Evolutionary conservation across 1,140 invertebrate genomes (phyloP).

Genomic region (Procambarus virginalis): DNA sequence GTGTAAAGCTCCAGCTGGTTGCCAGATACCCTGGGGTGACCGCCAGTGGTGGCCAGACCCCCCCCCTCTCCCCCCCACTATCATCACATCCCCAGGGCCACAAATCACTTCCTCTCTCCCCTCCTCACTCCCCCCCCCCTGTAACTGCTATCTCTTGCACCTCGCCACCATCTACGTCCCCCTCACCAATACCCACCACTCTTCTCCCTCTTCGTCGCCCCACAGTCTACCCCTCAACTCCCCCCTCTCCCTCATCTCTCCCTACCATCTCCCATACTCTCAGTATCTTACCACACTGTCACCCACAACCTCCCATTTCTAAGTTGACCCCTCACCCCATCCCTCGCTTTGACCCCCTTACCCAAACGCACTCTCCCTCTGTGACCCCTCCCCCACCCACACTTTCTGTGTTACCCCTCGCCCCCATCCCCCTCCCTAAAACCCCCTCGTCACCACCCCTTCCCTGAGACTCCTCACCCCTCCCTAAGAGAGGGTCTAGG

Average conservation of each 20-base stretch:
- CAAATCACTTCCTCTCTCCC: too few species aligned
- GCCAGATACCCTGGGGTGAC: too few species aligned
- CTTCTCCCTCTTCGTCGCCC: neutral
- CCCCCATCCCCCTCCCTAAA: neutral
- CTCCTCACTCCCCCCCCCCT: too few species aligned
- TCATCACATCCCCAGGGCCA: too few species aligned
- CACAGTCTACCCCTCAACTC: neutral
- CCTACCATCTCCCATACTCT: neutral
- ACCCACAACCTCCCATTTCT: neutral
- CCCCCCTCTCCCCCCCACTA: too few species aligned
- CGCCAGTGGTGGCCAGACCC: too few species aligned
- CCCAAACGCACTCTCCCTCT: neutral
- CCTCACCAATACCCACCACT: too few species aligned
- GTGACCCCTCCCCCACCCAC: constrained; percentile 1
- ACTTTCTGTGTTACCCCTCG: neutral
- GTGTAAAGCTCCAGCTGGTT: too few species aligned
- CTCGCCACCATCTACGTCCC: too few species aligned
- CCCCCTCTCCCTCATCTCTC: neutral
- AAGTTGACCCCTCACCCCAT: neutral
- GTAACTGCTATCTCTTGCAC: too few species aligned
- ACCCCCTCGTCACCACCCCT: neutral
- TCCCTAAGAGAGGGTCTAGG: too few species aligned
- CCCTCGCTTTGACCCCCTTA: neutral
- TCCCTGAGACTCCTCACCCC: neutral
- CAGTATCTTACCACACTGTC: neutral